Evolutionary conservation across 2,797 vertebrate genomes (phyloP).

Genomic region (Oreortyx pictus): DNA sequence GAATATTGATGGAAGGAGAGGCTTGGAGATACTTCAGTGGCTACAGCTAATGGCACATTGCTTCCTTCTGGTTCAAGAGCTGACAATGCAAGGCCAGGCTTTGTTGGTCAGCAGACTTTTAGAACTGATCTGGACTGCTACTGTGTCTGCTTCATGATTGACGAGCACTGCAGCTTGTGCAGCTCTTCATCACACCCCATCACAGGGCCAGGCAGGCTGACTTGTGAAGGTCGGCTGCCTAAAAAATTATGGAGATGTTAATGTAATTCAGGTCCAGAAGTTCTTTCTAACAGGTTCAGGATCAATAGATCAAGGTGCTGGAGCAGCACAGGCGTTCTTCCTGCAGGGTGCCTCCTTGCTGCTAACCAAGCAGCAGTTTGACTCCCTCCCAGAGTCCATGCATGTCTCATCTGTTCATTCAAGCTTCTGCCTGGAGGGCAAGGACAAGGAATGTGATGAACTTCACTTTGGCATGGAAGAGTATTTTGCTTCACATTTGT

Average conservation of each 20-base stretch:
- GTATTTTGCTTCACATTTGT: constrained; percentile 67
- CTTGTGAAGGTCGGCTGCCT: not conserved
- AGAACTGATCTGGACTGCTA: not conserved
- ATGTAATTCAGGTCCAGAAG: not conserved
- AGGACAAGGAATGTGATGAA: constrained; percentile 64
- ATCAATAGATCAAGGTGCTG: not conserved
- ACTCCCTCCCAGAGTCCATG: not conserved
- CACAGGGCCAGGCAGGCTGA: not conserved
- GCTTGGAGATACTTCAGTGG: not conserved
- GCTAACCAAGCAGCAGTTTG: not conserved
- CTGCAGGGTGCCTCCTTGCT: not conserved
- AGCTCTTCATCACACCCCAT: not conserved
- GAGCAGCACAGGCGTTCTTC: not conserved
- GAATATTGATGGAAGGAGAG: not conserved
- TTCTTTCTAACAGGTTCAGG: not conserved
- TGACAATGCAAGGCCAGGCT: not conserved
- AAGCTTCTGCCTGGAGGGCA: constrained; percentile 59
- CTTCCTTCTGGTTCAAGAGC: not conserved
- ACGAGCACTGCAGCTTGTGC: not conserved
- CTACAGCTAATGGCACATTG: not conserved
- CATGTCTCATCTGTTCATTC: constrained; percentile 17
- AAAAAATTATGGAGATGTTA: not conserved
- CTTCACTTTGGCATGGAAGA: constrained; percentile 44
- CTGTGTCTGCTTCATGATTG: accelerated
- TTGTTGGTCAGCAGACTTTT: not conserved